phyloP scores from a whole-genome alignment of 2,888 invertebrate species.

The Cataglyphis livida region DNA sequence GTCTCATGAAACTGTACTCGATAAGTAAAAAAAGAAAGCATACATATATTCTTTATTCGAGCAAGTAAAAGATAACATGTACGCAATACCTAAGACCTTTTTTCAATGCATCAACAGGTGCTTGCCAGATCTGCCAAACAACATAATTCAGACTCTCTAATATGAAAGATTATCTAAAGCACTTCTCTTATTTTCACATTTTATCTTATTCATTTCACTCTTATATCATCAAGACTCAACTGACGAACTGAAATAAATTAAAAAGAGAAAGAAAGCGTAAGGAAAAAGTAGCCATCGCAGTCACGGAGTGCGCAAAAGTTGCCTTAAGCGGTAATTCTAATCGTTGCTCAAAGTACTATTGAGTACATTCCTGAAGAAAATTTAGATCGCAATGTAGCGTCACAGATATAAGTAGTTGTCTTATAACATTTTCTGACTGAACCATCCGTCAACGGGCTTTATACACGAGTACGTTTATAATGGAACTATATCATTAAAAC shows the following conservation, averaged over 20 bases:
- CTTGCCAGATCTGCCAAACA: not conserved
- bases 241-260: slow-evolving; percentile 11
- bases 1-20: not conserved
- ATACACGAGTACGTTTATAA: not conserved
- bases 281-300: slow-evolving; percentile 51
- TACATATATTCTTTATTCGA: not conserved
- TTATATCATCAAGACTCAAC: slow-evolving; percentile 8
- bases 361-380: slow-evolving; percentile 68
- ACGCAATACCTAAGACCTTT: not conserved
- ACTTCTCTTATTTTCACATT: slow-evolving; percentile 40
- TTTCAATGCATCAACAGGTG: not conserved
- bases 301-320: slow-evolving; percentile 58
- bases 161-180: slow-evolving; percentile 1
- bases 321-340: slow-evolving; percentile 71
- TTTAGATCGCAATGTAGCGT: slow-evolving; percentile 43
- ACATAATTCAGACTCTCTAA: slow-evolving; percentile 10
- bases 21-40: not conserved
- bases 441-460: slow-evolving; percentile 3
- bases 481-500: not conserved
- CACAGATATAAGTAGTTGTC: slow-evolving; percentile 21
- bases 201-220: slow-evolving; percentile 34
- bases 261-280: slow-evolving; percentile 14
- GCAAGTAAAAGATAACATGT: slow-evolving; percentile 3
- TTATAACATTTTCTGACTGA: slow-evolving; percentile 46
- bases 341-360: slow-evolving; percentile 71